phyloP scores from a whole-genome alignment of 2,797 vertebrate species.

The Pteropus rufus region DNA sequence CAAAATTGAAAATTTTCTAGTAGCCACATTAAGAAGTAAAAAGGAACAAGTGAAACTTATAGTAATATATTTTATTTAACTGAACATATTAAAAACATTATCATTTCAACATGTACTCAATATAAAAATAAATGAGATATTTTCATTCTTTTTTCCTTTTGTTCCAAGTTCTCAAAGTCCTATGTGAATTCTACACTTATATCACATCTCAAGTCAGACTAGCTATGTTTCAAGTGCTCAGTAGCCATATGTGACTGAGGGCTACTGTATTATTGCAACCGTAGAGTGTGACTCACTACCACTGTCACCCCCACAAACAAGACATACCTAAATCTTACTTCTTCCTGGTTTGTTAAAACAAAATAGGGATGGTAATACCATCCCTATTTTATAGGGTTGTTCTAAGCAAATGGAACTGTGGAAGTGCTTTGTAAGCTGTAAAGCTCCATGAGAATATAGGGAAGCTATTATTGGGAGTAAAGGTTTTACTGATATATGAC shows the following conservation, averaged over 20 bases:
- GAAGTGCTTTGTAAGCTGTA: conserved; percentile 1
- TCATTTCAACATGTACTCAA: not conserved
- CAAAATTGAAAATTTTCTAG: not conserved
- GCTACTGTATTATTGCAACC: not conserved
- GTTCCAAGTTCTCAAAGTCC: not conserved
- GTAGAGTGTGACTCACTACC: not conserved
- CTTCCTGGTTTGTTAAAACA: conserved; percentile 26
- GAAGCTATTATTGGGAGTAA: not conserved
- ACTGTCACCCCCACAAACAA: not conserved
- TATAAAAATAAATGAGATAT: not conserved
- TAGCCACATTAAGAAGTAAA: not conserved
- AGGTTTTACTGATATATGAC: not conserved
- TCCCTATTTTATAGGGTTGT: not conserved
- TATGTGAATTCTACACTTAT: not conserved
- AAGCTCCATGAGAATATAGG: conserved; percentile 8
- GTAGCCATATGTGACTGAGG: not conserved
- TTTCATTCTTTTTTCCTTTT: not conserved
- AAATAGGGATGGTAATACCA: not conserved
- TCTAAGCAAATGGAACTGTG: not conserved
- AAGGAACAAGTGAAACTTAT: not conserved
- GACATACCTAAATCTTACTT: conserved; percentile 3
- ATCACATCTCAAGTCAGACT: not conserved
- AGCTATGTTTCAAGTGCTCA: not conserved
- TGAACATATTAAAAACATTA: not conserved
- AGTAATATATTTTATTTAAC: not conserved